Base-by-base conservation (phyloP, 2,888 invertebrate species). In the Apodemia hepburni region DNA sequence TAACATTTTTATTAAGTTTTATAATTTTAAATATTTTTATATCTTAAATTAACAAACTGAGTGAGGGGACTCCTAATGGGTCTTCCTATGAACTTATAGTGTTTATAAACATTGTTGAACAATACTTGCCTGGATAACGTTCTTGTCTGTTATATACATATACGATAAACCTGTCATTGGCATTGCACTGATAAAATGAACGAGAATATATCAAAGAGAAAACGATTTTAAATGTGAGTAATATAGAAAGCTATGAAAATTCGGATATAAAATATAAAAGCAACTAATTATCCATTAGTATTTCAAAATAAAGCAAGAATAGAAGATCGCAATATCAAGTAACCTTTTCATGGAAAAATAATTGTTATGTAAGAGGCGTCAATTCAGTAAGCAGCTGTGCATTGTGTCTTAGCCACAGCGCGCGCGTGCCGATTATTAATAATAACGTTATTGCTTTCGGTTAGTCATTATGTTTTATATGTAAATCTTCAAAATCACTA, bases 401-500 rank as follows among this genome's bases (percentile, higher is more conserved):
- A 58, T 38, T 47, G 17, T 35, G 54, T 47, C 35, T 22, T 60
- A 54, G 27, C 29, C 57, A 45, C 88, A 85, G 84, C 87, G 87
- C 88, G 85, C 87, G 87, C 84, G 82, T 82, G 81, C 85, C 76
- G 77, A 74, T 73, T 72, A 72, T 69, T 73, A 72, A 72, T 73
- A 74, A 73, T 73, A 73, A 81, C 75, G 77, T 89, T 90, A 90
- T 90, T 90, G 90, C 90, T 90, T 88, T 90, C 82, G 85, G 84
- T 87, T 87, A 89, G 79, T 87, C 80, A 70, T 70, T 72, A 72
- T 71, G 72, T 69, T 71, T 69, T 73, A 76, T 76, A 73, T 71
- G 87, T 91, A 91, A 91, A 90, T 87, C 83, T 87, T 91, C 89
- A 88, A 90, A 90, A 90, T 88, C 75, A 78, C 90, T 90, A 90